phyloP scores from a whole-genome alignment of 2,888 invertebrate species.

The Scaptomyza flava region DNA sequence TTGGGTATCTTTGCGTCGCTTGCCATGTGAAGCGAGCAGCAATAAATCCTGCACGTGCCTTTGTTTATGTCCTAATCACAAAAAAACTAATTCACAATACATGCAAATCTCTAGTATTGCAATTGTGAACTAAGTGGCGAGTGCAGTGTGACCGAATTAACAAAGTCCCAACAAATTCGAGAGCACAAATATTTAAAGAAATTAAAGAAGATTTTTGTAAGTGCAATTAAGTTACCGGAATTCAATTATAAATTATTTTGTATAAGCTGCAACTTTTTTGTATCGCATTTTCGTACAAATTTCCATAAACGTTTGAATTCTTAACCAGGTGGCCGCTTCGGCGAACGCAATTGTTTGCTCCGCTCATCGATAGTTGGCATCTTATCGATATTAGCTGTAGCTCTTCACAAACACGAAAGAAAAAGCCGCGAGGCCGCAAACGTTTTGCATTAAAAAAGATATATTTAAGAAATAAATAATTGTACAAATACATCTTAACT shows the following conservation, averaged over 20 bases:
- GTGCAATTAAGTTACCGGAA: too few species aligned
- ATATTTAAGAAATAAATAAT: constrained; percentile 1
- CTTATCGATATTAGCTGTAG: constrained; percentile 30
- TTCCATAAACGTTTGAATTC: background rate
- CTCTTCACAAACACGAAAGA: constrained; percentile 10
- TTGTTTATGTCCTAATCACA: background rate
- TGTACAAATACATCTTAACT: background rate
- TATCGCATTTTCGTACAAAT: too few species aligned
- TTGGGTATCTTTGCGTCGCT: constrained; percentile 61
- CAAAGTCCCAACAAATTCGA: background rate
- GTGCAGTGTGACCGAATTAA: background rate
- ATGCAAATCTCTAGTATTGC: too few species aligned
- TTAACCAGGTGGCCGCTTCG: constrained; percentile 1
- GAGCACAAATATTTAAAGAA: too few species aligned
- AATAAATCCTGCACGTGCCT: constrained; percentile 20
- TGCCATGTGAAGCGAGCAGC: constrained; percentile 20
- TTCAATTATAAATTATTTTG: too few species aligned
- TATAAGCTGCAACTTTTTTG: too few species aligned
- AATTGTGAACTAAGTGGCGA: too few species aligned
- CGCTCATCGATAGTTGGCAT: constrained; percentile 3
- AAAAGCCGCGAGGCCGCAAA: constrained; percentile 65
- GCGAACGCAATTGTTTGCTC: background rate
- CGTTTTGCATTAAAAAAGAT: constrained; percentile 38
- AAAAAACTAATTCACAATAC: too few species aligned
- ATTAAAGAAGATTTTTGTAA: too few species aligned